Evolutionary conservation across 2,113 vertebrate genomes (phyloP), one percentile per base, ranked within the genome.

Genomic region (Mobula birostris): DNA sequence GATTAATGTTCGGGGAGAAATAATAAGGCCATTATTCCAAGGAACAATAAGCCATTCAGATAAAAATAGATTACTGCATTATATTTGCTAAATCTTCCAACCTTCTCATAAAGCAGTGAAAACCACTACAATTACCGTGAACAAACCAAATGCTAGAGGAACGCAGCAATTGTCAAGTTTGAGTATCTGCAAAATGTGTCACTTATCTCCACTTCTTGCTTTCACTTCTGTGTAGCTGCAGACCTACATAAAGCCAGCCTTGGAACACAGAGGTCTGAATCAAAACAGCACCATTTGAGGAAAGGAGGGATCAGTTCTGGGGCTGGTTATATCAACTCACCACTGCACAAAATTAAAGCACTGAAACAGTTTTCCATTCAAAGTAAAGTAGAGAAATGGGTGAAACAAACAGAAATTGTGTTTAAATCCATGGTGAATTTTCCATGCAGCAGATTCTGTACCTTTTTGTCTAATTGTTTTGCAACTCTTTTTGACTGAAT

Each of bases 291-390:
- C n/a, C 19, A n/a, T 32, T 68, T 40, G 19, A 40, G 88, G 66
- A 92, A 92, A 70, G 88, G 27, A 17, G n/a, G 63, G 12, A 15
- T 36, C 2, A 63, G 88, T 92, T 32, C 17, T 72, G 88, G 88
- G 32, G 12, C 15, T 68, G 90, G 21, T 72, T 92, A 12, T 48
- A 72, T 48, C 68, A 70, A 92, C 90, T 92, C 68, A 72, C 63
- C 90, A 72, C 36, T 66, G 5, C 7, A 40, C 90, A 92, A 92
- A 48, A 92, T 92, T 40, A 72, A 72, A 92, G 88, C 88, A 91
- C 68, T 72, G 68, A 92, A 92, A 92, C 15, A 32, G 15, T 72
- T 92, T 40, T 40, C n/a, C 66, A 72, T 72, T 92, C 90, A 70
- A 36, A 70, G 36, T 92, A 72, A 92, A 8, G 19, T 17, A 48